Evolutionary conservation across 2,888 invertebrate genomes (phyloP).

Genomic region (Bellardia bayeri): DNA sequence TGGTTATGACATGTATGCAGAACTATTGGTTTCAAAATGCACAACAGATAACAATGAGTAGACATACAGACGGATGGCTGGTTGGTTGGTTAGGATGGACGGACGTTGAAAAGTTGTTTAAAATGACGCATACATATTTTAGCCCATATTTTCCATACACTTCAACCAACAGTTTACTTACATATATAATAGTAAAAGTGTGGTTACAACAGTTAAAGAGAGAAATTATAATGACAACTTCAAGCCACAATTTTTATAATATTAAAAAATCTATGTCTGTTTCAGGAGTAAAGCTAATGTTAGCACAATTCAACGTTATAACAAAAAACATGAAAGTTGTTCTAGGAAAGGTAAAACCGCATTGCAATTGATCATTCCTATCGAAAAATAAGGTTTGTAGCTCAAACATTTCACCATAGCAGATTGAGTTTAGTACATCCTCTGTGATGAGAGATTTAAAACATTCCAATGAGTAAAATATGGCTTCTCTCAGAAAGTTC

Average conservation of each 20-base stretch:
- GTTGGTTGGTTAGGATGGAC: neutral
- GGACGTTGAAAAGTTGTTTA: neutral
- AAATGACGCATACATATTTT: conserved; percentile 41
- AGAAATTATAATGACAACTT: neutral
- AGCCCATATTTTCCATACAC: conserved; percentile 10
- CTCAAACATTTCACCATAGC: too few relatives aligned
- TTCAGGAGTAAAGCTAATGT: too few relatives aligned
- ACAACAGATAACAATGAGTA: conserved; percentile 33
- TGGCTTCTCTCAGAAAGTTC: too few relatives aligned
- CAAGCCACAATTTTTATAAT: neutral
- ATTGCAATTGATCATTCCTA: too few relatives aligned
- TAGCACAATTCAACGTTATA: too few relatives aligned
- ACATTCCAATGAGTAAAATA: too few relatives aligned
- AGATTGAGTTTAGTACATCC: too few relatives aligned
- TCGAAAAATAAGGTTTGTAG: too few relatives aligned
- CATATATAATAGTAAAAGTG: neutral
- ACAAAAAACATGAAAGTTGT: too few relatives aligned
- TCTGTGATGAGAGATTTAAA: too few relatives aligned
- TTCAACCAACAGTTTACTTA: neutral
- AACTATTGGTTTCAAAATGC: conserved; percentile 32
- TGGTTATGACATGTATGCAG: neutral
- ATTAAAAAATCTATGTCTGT: too few relatives aligned
- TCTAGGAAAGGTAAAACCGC: too few relatives aligned
- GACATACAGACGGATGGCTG: neutral
- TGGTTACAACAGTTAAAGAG: neutral